Percentiles rank a stretch among this genome's conserved stretches.
Conservation (phyloP, 2,888 invertebrate genomes). For the Hipparchia semele region DNA sequence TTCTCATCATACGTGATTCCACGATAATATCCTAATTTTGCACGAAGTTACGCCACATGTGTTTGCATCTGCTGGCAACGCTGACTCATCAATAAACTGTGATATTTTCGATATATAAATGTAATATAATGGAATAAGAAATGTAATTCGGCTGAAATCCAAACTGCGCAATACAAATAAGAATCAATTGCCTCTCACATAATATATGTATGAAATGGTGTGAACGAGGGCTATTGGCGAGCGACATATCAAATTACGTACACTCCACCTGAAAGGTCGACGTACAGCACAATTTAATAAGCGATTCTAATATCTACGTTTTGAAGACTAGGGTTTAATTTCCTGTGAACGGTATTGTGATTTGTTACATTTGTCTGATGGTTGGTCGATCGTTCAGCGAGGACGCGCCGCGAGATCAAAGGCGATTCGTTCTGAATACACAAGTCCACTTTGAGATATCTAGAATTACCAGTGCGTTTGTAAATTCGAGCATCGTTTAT, state of each 20-base stretch:
- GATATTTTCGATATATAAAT: too few species aligned
- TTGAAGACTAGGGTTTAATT: conserved; percentile 28
- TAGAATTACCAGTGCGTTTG: conserved; percentile 48
- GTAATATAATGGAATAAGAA: conserved; percentile 7
- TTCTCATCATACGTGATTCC: too few species aligned
- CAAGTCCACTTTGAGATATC: conserved; percentile 49
- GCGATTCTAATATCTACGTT: conserved; percentile 24
- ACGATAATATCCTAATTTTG: too few species aligned
- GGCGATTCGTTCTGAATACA: conserved; percentile 58
- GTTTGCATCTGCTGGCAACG: too few species aligned
- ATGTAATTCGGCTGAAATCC: conserved; percentile 29
- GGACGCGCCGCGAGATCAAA: conserved; percentile 52
- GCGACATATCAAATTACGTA: conserved; percentile 46
- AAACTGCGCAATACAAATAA: conserved; percentile 33
- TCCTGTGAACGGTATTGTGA: conserved; percentile 9
- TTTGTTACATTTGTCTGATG: conserved; percentile 39
- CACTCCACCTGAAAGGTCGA: conserved; percentile 27
- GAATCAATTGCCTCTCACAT: conserved; percentile 41
- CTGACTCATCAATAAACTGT: too few species aligned
- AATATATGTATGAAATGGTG: conserved; percentile 45
- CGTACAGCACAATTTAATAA: conserved; percentile 5
- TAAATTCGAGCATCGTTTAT: conserved; percentile 40
- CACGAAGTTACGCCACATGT: too few species aligned
- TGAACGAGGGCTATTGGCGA: conserved; percentile 47
- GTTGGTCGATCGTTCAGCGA: conserved; percentile 47